Conservation (phyloP, 2,797 vertebrate genomes). For the Capromys pilorides region DNA sequence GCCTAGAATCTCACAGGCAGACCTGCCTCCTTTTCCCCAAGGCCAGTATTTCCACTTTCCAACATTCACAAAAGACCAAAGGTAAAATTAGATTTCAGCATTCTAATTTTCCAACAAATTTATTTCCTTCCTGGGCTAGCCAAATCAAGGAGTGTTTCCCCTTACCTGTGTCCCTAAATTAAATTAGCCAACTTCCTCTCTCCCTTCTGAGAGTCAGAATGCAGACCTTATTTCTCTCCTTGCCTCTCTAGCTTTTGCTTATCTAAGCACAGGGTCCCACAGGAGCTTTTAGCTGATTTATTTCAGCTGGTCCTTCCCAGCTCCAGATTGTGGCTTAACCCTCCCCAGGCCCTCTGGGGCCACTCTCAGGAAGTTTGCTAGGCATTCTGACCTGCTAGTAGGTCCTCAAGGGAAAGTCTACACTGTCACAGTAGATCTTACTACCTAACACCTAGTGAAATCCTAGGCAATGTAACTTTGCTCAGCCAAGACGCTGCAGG, state of each 20-base stretch:
- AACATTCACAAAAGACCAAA: constrained; percentile 38
- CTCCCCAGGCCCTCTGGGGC: constrained; percentile 55
- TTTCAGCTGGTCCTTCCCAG: constrained; percentile 72
- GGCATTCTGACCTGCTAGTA: constrained; percentile 75
- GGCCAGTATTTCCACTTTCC: constrained; percentile 15
- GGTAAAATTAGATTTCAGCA: constrained; percentile 54
- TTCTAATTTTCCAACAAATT: constrained; percentile 70
- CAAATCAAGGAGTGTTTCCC: constrained; percentile 58
- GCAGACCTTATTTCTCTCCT: constrained; percentile 53
- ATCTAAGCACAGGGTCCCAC: constrained; percentile 13
- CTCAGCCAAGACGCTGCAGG: constrained; percentile 74
- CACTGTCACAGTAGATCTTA: constrained; percentile 76
- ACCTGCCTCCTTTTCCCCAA: constrained; percentile 30
- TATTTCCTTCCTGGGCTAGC: constrained; percentile 70
- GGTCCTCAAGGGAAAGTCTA: constrained; percentile 71
- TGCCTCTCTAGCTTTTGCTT: constrained; percentile 60
- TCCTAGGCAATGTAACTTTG: constrained; percentile 64
- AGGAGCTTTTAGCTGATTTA: constrained; percentile 68
- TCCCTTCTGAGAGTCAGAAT: constrained; percentile 54
- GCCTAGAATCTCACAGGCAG: neutral
- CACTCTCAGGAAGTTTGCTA: constrained; percentile 66
- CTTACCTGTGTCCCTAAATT: constrained; percentile 73
- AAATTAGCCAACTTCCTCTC: constrained; percentile 77
- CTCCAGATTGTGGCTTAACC: constrained; percentile 70
- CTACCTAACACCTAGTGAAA: constrained; percentile 82